Evolutionary conservation across 1,140 invertebrate species (phyloP).

Genomic region (Drosophila murphyi): DNA sequence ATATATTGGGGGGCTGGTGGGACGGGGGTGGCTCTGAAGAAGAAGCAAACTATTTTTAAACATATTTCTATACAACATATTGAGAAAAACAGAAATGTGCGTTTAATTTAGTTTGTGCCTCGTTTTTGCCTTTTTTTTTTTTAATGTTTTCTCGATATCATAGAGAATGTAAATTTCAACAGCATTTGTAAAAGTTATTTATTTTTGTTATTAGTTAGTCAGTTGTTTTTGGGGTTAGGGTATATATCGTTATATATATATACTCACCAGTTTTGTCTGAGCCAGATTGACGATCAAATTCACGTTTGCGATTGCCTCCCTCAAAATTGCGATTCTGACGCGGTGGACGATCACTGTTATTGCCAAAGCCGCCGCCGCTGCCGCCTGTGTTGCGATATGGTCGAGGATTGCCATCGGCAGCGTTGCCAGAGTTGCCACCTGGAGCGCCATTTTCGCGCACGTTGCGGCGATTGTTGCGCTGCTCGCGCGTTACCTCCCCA

Average conservation of each 20-base stretch:
- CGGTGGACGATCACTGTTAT: slow-evolving; percentile 76
- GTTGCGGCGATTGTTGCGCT: slow-evolving; percentile 90
- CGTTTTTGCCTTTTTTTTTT: not conserved
- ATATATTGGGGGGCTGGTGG: not conserved
- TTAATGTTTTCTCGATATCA: not conserved
- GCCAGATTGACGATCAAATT: slow-evolving; percentile 97
- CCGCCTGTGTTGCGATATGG: slow-evolving; percentile 70
- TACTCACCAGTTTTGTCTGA: slow-evolving; percentile 94
- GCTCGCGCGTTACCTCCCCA: slow-evolving; percentile 87
- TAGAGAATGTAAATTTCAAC: no score
- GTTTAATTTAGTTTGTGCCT: slow-evolving; percentile 4
- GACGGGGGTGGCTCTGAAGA: slow-evolving; percentile 35
- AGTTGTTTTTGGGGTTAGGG: slow-evolving; percentile 18
- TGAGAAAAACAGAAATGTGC: slow-evolving; percentile 33
- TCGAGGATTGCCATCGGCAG: slow-evolving; percentile 85
- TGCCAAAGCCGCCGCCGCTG: slow-evolving; percentile 37
- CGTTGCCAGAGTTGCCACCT: slow-evolving; percentile 85
- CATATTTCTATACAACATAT: slow-evolving; percentile 54
- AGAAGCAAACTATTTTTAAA: slow-evolving; percentile 76
- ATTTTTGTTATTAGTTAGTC: not conserved
- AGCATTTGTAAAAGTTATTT: not conserved
- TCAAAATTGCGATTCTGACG: slow-evolving; percentile 87
- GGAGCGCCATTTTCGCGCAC: slow-evolving; percentile 86
- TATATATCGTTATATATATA: not conserved
- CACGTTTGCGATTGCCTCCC: slow-evolving; percentile 90